Evolutionary conservation across 2,797 vertebrate genomes (phyloP), one percentile per base, ranked within the genome.

Genomic region (Acrocephalus scirpaceus): DNA sequence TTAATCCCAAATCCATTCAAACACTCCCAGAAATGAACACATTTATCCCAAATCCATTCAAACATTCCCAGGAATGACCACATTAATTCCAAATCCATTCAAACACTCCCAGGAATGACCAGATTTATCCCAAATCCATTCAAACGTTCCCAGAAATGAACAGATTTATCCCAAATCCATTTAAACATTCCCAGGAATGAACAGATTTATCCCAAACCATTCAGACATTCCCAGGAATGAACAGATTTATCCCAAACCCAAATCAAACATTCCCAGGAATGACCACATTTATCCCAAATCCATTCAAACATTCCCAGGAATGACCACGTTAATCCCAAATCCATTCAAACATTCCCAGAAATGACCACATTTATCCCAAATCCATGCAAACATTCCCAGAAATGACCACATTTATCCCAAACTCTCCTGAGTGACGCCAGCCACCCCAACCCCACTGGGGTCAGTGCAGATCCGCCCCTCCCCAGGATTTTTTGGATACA

Each of bases 261-360:
- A 54, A 8, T 16, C 19, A 16, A 26, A 19, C 22, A n/a, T 11
- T 26, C 7, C 29, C 69, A 71, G 50, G 22, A 70, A 70, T 40
- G 36, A 34, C 7, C 9, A 14, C 1, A 9, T 34, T n/a, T 9
- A 11, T 11, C 30, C 61, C 15, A 2, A 65, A 65, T 4, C 17
- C 13, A 66, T 5, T 13, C 29, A 67, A 36, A 50, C n/a, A 29
- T 21, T 50, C 26, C n/a, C 38, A 71, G 36, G 5, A 73, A 58
- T 23, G 26, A 25, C 0, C 26, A 38, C 0, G 1, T 38, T 15
- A 3, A 3, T 12, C 4, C 34, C 27, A 4, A 47, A 23, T 0
- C n/a, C 8, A 36, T 9, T 9, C 25, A 18, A 13, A 29, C 32
- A 29, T 4, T 34, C 6, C 54, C 42, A 73, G 42, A 1, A 75